A percentile compares a stretch with the other conserved stretches of the same genome.
Conservation (phyloP, 2,888 invertebrate species). For the Labia minor region DNA sequence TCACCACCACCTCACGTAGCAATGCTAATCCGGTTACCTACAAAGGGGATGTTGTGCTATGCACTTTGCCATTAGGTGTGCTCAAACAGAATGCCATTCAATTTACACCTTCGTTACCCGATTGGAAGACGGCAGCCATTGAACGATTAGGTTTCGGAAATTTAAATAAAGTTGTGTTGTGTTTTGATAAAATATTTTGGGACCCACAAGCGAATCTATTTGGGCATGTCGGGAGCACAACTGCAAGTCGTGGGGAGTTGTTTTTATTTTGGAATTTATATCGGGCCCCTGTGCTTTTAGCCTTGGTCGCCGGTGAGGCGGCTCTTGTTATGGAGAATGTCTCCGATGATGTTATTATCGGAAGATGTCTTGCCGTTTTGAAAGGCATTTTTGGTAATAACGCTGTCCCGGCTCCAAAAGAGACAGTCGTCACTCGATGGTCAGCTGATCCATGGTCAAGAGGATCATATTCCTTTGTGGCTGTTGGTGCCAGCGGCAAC, state of each 20-base stretch:
- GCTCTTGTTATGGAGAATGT: conserved; percentile 95
- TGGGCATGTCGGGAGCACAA: conserved; percentile 94
- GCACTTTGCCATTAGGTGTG: conserved; percentile 94
- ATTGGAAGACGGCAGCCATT: conserved; percentile 92
- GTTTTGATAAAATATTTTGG: conserved; percentile 97
- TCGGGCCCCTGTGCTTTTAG: conserved; percentile 84
- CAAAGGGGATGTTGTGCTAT: conserved; percentile 82
- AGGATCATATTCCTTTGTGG: conserved; percentile 95
- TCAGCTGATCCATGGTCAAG: conserved; percentile 91
- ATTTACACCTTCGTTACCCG: conserved; percentile 89
- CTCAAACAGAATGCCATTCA: conserved; percentile 75
- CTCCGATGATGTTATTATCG: conserved; percentile 93
- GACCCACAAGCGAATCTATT: conserved; percentile 91
- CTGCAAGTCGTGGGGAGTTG: conserved; percentile 87
- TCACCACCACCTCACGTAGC: conserved; percentile 62
- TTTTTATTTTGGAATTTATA: conserved; percentile 97
- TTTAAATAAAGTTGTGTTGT: conserved; percentile 85
- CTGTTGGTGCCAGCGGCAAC: conserved; percentile 88
- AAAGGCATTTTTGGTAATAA: conserved; percentile 90
- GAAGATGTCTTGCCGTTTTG: conserved; percentile 86
- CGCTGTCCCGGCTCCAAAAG: conserved; percentile 70
- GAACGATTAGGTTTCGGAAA: conserved; percentile 93
- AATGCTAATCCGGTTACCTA: conserved; percentile 51
- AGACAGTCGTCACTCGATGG: conserved; percentile 95
- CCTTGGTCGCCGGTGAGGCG: conserved; percentile 91